A percentile compares a stretch with the other conserved stretches of the same genome.
phyloP scores from a whole-genome alignment of 2,113 vertebrate genomes.

The Callaeas wilsoni region DNA sequence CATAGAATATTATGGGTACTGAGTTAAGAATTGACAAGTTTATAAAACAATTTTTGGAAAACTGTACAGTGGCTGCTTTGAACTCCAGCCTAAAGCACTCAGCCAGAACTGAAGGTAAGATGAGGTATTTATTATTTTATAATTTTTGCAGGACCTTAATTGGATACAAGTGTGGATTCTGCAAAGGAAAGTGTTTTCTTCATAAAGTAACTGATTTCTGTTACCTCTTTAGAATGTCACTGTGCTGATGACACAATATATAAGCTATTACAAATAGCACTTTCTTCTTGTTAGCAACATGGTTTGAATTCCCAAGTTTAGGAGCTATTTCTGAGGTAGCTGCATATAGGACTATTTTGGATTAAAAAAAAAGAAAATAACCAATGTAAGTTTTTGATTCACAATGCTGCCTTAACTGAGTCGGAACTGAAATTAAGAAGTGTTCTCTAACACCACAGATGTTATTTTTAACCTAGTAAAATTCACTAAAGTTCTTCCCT shows the following conservation, averaged over 20 bases:
- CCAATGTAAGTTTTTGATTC: background rate
- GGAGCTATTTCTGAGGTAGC: background rate
- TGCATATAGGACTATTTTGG: background rate
- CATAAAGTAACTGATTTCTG: background rate
- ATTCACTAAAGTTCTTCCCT: background rate
- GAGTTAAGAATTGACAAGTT: background rate
- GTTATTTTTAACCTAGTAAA: background rate
- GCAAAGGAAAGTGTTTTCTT: background rate
- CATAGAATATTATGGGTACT: background rate
- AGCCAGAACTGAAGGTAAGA: background rate
- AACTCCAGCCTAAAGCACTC: background rate
- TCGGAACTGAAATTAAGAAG: background rate
- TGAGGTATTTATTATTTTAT: background rate
- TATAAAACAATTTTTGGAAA: background rate
- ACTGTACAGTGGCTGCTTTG: background rate
- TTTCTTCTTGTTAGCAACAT: background rate
- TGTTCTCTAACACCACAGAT: background rate
- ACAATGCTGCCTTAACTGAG: background rate
- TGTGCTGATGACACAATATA: background rate
- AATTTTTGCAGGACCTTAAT: background rate
- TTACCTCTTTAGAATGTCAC: background rate
- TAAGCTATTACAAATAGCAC: background rate
- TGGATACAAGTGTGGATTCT: background rate
- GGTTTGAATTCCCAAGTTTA: background rate
- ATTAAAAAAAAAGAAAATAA: background rate